Evolutionary conservation across 2,888 invertebrate genomes (phyloP), one percentile per base, ranked within the genome.

Genomic region (Encarsia formosa): DNA sequence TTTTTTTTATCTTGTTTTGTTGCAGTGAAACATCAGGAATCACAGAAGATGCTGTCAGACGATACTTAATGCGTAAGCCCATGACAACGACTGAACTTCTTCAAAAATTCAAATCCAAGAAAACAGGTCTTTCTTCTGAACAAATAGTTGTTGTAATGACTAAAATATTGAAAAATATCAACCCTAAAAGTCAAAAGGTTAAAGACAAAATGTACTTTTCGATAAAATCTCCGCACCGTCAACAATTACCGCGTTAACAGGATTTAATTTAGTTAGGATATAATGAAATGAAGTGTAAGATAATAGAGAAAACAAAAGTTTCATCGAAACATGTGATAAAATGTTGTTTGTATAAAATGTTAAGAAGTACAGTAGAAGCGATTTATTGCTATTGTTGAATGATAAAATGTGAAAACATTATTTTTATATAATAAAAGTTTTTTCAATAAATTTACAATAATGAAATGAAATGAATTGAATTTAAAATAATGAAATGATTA

Each of bases 1-100:
- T 35, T 6, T 34, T 23, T 6, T 2, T 5, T 22, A 43, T 46
- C 32, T 35, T 37, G 8, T 13, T 13, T 34, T 24, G 2, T 37
- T 78, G 34, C 69, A 89, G 88, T 68, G 90, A 91, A 63, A n/a
- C n/a, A n/a, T 89, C 88, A 69, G 91, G 91, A 44, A 92, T 95
- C 31, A 92, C 92, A 0, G 96, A 97, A 71, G 96, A 96, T 65
- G 90, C 93, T 0, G 94, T 99, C 5, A 81, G 96, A 3, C 84
- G 96, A 15, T 98, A 99, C 76, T 78, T 99, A 26, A 88, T 91
- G 74, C 83, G 98, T 9, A 98, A 98, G 69, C 99, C 98, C 1
- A 95, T 98, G 89, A 98, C 98, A 0, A 91, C 97, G 0, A 97
- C 93, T 0, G 97, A 98, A 69, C 78, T 97, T 26, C 76, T 97